These are phyloP conservation scores for Marasmarcha lunaedactyla DNA, from an alignment of 2,888 invertebrate species.

Conservation along the genomic window DNA sequence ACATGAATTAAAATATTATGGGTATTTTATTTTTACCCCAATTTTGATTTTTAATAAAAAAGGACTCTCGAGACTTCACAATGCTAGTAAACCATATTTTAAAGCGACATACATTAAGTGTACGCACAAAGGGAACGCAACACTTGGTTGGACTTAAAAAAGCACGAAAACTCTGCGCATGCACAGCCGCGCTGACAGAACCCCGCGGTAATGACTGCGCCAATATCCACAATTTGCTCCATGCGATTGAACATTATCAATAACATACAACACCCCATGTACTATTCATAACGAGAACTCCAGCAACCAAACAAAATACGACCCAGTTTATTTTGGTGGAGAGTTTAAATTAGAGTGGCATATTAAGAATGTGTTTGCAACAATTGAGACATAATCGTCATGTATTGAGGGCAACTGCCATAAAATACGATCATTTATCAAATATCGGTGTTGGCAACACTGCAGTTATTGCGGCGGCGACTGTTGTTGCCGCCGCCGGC, in stretches of 20 bases:
- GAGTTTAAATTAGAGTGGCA: conserved; percentile 14
- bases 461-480: conserved; percentile 60
- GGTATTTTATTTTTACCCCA: no score
- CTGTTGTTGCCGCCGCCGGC: conserved; percentile 52
- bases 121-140: no score
- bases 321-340: conserved; percentile 11
- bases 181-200: conserved; percentile 21
- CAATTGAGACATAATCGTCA: conserved; percentile 57
- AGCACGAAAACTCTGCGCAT: conserved; percentile 24
- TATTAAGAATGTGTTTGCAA: conserved; percentile 23
- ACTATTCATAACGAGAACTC: conserved; percentile 26
- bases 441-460: conserved; percentile 52
- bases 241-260: conserved; percentile 63
- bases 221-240: conserved; percentile 65
- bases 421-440: conserved; percentile 67
- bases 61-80: no score
- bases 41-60: no score
- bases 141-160: no score
- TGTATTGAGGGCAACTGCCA: conserved; percentile 54
- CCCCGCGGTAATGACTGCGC: conserved; percentile 40
- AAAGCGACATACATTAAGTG: no score
- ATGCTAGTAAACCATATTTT: no score
- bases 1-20: no score
- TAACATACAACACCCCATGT: conserved; percentile 49
- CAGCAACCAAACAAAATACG: conserved; percentile 12